A percentile compares a stretch with the other conserved stretches of the same genome.
phyloP scores from a whole-genome alignment of 2,888 invertebrate genomes.

The Schizaphis graminum region DNA sequence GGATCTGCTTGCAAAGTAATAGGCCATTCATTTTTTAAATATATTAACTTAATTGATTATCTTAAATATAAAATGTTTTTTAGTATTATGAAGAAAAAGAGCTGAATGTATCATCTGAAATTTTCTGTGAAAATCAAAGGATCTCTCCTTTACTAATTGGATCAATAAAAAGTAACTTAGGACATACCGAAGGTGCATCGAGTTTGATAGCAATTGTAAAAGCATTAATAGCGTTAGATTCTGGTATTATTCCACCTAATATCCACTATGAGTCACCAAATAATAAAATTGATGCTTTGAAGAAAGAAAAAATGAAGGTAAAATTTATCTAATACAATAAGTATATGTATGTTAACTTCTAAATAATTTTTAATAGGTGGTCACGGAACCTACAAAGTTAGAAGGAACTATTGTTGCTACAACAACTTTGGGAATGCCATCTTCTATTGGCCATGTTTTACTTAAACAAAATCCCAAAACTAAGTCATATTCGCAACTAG shows the following conservation, averaged over 20 bases:
- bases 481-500: slow-evolving; percentile 68
- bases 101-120: slow-evolving; percentile 90
- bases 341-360: not conserved
- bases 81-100: slow-evolving; percentile 75
- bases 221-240: slow-evolving; percentile 91
- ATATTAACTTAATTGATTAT: not conserved
- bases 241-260: slow-evolving; percentile 89
- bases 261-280: slow-evolving; percentile 90
- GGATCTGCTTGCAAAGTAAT: slow-evolving; percentile 75
- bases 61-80: not conserved
- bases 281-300: slow-evolving; percentile 74
- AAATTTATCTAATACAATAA: slow-evolving; percentile 1
- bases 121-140: slow-evolving; percentile 83
- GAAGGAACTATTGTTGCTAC: slow-evolving; percentile 74
- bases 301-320: slow-evolving; percentile 76
- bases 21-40: not conserved
- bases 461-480: slow-evolving; percentile 71
- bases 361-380: slow-evolving; percentile 67
- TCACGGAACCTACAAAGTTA: slow-evolving; percentile 68
- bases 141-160: slow-evolving; percentile 86
- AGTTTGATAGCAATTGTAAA: slow-evolving; percentile 92
- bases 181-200: slow-evolving; percentile 94
- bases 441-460: slow-evolving; percentile 73
- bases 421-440: slow-evolving; percentile 76
- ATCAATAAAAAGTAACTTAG: slow-evolving; percentile 98